Evolutionary conservation across 2,888 invertebrate species (phyloP), one percentile per base, ranked within the genome.

Genomic region (Microctonus aethiopoides): DNA sequence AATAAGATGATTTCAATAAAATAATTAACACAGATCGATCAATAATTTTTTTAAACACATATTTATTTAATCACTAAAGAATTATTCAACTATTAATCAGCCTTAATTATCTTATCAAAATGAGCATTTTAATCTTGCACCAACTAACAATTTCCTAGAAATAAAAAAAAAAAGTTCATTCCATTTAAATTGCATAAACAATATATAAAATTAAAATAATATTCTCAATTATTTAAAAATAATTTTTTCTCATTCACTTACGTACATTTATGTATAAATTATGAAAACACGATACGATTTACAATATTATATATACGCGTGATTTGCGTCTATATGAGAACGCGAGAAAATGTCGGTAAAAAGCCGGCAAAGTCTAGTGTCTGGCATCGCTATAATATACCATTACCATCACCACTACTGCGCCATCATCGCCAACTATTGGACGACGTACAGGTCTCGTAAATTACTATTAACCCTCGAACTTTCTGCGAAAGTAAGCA

Each of bases 391-490:
- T 52, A 9, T 16, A 16, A 20, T 46, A 16, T 6, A 46, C 46
- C 16, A 46, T 46, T 46, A 46, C 29, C 7, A 29, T 29, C 29
- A 16, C 32, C 7, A 16, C n/a, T 7, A 66, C 26, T 29, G 4
- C 7, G 4, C 7, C 3, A 29, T 5, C 10, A 32, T 5, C 29
- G 16, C 6, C 9, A 56, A 22, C 11, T 46, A 57, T 41, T 46
- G 59, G 39, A 16, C 20, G 29, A 41, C 41, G 41, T 11, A 20
- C 24, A 46, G 6, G 57, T 22, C 46, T 51, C 59, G 34, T 67
- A 67, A 66, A 66, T 66, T 66, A 59, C 66, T 51, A 67, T 67
- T 67, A 67, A 67, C 66, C 66, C 66, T 67, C 59, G 57, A 67
- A 67, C 66, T 67, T 67, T 34, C 32, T 22, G 16, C 13, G 59